Evolutionary conservation across 92 coral and sea anemone species (phyloP), one percentile per base, ranked within the genome.

Genomic region (Diadumene lineata): DNA sequence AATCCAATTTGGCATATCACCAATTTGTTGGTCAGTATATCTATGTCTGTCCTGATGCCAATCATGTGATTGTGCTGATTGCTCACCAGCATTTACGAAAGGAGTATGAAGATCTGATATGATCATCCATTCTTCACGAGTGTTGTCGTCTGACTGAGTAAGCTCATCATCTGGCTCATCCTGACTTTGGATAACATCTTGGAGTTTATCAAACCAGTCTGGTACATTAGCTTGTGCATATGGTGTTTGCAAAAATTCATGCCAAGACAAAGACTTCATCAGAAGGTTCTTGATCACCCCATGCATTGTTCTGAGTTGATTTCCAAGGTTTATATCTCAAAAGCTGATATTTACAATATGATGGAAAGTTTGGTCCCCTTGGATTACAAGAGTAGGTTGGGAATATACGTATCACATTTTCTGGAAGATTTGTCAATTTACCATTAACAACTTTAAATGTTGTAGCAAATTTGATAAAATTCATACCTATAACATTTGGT

Each of bases 181-280:
- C 69, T 84, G 90, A 51, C 66, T 81, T 73, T 77, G 84, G 69
- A 89, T 43, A 73, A 81, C 82, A 44, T 77, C 46, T 51, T 81
- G 87, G 48, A 85, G 81, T 85, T 85, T 89, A 75, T 89, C 87
- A 77, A 89, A 77, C 93, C 87, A 89, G 76, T 89, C 93, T 6
- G 93, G 82, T 26, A 89, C 93, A 81, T 81, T 76, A 18, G 80
- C 64, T 66, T 89, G 66, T 50, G 84, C 93, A 74, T 89, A 89
- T 72, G 90, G 75, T 77, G 89, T 81, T 27, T 85, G 82, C 43
- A 89, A 65, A 72, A 89, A 89, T 51, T 89, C 82, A 33, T 85
- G 87, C 90, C 93, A 89, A 67, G 73, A 81, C 77, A 64, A 88
- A 60, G 53, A 30, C 67, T 53, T 85, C 79, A 74, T 85, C 89